A percentile compares a stretch with the other conserved stretches of the same genome.
These are phyloP conservation scores for Tokudaia muenninki DNA, from an alignment of 2,797 vertebrate species.

Conservation along the genomic window DNA sequence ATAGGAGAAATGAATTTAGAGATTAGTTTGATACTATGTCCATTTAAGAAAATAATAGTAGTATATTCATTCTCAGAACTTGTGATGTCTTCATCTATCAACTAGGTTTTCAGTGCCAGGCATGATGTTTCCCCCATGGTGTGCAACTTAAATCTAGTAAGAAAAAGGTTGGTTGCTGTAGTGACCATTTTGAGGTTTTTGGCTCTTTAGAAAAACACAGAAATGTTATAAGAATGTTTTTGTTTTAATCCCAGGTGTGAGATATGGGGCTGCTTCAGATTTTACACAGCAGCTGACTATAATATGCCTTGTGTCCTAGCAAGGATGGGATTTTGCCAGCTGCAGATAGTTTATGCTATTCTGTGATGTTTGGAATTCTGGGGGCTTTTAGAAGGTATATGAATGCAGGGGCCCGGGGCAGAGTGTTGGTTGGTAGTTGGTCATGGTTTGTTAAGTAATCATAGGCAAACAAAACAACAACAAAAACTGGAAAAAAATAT, in stretches of 20 bases:
- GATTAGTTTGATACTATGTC: background rate
- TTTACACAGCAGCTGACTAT: background rate
- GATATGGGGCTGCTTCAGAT: background rate
- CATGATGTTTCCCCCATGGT: background rate
- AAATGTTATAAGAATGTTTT: background rate
- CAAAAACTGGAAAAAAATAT: background rate
- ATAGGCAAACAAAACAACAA: background rate
- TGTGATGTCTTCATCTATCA: background rate
- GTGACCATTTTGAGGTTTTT: background rate
- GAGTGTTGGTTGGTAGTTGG: background rate
- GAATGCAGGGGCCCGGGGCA: background rate
- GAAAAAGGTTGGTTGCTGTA: background rate
- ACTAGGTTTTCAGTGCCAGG: background rate
- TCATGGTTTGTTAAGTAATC: background rate
- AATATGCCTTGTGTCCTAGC: background rate
- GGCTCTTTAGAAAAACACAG: background rate
- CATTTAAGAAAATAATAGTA: background rate
- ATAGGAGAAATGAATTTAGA: background rate
- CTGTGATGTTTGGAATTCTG: background rate
- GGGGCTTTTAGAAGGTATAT: background rate
- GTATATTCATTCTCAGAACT: background rate
- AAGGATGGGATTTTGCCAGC: background rate
- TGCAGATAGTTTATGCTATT: background rate
- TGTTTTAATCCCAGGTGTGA: background rate
- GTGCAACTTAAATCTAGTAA: background rate